phyloP scores from a whole-genome alignment of 1,140 invertebrate genomes.

The Notospermus geniculatus region DNA sequence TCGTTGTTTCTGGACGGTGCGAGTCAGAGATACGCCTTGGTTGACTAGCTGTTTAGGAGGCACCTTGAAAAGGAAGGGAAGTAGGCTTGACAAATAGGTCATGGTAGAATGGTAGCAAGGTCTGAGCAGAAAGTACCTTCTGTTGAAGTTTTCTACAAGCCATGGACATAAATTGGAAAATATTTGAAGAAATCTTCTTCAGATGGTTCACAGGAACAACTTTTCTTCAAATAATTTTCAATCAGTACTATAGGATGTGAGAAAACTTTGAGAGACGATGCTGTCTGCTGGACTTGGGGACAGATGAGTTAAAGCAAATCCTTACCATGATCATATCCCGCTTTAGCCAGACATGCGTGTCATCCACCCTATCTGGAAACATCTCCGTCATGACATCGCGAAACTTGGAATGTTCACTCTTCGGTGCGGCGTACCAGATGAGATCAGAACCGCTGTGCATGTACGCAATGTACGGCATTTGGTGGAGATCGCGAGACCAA shows the following conservation, averaged over 20 bases:
- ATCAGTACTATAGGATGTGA: no score
- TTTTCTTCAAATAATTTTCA: no score
- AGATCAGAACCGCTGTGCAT: conserved; percentile 84
- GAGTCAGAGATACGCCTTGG: conserved; percentile 73
- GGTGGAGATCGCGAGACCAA: conserved; percentile 91
- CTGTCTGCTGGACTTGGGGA: no score
- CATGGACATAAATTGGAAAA: no score
- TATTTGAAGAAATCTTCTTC: no score
- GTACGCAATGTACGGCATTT: conserved; percentile 91
- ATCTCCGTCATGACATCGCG: conserved; percentile 70
- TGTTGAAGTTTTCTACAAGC: no score
- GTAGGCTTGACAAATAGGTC: no score
- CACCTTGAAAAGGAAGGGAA: conserved; percentile 56
- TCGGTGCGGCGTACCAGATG: conserved; percentile 87
- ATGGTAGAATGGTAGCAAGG: no score
- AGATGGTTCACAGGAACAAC: no score
- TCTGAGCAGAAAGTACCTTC: no score
- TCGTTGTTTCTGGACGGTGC: conserved; percentile 80
- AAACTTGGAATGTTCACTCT: conserved; percentile 72
- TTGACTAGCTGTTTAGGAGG: conserved; percentile 75
- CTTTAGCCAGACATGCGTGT: conserved; percentile 83
- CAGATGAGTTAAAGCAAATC: no score
- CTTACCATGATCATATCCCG: conserved; percentile 88
- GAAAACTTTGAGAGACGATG: no score
- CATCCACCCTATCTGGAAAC: conserved; percentile 70